phyloP scores from a whole-genome alignment of 1,140 invertebrate genomes.

The Megalonaias nervosa region DNA sequence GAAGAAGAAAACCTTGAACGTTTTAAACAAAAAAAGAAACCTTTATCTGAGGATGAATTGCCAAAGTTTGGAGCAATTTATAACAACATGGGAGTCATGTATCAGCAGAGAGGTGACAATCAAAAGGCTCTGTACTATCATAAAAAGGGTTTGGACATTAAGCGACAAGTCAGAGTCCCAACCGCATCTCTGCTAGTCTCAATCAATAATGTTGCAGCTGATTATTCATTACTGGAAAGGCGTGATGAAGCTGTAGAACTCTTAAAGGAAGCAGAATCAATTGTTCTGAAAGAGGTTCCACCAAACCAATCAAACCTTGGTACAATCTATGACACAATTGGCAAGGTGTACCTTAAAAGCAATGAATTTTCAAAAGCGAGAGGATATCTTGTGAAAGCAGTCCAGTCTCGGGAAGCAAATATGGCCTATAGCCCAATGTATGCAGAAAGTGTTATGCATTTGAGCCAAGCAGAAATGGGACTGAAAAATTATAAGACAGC shows the following conservation, averaged over 20 bases:
- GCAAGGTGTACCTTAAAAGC: constrained; percentile 6
- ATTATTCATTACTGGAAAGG: background rate
- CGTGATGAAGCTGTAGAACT: constrained; percentile 6
- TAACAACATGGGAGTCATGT: constrained; percentile 30
- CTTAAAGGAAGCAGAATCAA: constrained; percentile 18
- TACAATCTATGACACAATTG: constrained; percentile 16
- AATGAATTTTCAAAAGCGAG: constrained; percentile 3
- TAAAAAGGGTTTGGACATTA: constrained; percentile 13
- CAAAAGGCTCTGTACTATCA: constrained; percentile 23
- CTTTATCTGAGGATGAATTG: constrained; percentile 8
- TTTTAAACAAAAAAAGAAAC: background rate
- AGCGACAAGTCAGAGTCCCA: constrained; percentile 8
- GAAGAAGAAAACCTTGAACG: constrained; percentile 13
- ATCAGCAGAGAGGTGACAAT: constrained; percentile 17
- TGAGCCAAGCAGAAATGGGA: constrained; percentile 1
- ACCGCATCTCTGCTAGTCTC: constrained; percentile 9
- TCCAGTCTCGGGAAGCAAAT: constrained; percentile 8
- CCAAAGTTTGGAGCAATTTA: constrained; percentile 11
- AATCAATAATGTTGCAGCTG: constrained; percentile 17
- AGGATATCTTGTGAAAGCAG: constrained; percentile 16
- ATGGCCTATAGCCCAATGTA: background rate
- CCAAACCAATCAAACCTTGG: background rate
- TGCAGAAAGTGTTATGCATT: constrained; percentile 23
- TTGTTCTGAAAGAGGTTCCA: background rate
- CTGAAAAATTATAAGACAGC: background rate